Evolutionary conservation across 2,797 vertebrate genomes (phyloP), one percentile per base, ranked within the genome.

Genomic region (Chaunax sp.): DNA sequence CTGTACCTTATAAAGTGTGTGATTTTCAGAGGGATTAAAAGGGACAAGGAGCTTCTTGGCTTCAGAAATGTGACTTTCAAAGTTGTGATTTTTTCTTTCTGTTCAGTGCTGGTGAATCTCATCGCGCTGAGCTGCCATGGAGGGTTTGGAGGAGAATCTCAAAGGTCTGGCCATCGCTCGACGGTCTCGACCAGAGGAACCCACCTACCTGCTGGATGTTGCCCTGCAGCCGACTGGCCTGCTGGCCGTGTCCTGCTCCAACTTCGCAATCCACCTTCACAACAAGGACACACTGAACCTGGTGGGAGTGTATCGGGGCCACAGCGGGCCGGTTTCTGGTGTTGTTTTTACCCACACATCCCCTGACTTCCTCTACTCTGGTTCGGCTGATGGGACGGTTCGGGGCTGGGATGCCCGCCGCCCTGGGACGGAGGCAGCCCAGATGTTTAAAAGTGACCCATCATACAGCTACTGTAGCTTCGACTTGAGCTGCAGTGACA

Each of bases 121-220:
- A n/a, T n/a, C n/a, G n/a, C n/a, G n/a, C n/a, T n/a, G n/a, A n/a
- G n/a, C n/a, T n/a, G n/a, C 10, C 54, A 94, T 98, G 95, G 94
- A 96, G 77, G 86, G 76, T 64, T 74, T 97, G 35, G 92, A 95
- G 73, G 83, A 94, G 62, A 93, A 90, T 40, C 94, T 99, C 22
- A 85, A 83, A 11, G 72, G 75, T 9, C 87, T 98, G 68, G 92
- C 90, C 58, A 87, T 98, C 5, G 90, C 93, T 1, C 86, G 89
- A 41, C 91, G 96, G 45, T 93, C 90, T 5, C 22, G 9, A 0
- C 90, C 92, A 0, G 47, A 91, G 52, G 92, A 95, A 0, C 88
- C 93, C 15, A 85, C 94, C 46, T 99, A 97, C 71, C 81, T 98
- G 47, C 92, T 99, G 87, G 94, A 94, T 63, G 81, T 96, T 1